A percentile compares a stretch with the other conserved stretches of the same genome.
Conservation (phyloP, 64 coral and sea anemone species). For the Astreopora myriophthalma region DNA sequence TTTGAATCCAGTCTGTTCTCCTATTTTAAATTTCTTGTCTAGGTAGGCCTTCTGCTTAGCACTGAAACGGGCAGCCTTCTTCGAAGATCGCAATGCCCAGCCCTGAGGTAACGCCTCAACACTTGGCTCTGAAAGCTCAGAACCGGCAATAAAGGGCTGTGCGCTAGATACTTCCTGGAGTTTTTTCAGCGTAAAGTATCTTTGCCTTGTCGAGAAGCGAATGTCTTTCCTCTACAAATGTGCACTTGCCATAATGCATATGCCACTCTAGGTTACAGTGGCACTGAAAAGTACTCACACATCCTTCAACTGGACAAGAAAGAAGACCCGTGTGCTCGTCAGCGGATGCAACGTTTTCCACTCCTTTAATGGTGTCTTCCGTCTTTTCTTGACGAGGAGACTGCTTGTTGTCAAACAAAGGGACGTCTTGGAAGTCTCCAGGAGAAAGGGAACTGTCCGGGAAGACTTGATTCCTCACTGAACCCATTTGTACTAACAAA, state of each 20-base stretch:
- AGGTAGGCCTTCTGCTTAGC: slow-evolving; percentile 61
- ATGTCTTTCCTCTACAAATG: slow-evolving; percentile 37
- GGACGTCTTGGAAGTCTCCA: slow-evolving; percentile 18
- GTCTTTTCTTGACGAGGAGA: background rate
- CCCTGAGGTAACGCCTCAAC: background rate
- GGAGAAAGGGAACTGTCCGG: background rate
- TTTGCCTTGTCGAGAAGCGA: slow-evolving; percentile 55
- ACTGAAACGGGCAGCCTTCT: slow-evolving; percentile 57
- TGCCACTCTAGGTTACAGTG: slow-evolving; percentile 51
- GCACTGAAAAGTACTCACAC: slow-evolving; percentile 43
- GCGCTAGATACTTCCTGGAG: slow-evolving; percentile 29
- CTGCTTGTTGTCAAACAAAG: background rate
- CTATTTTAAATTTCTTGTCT: slow-evolving; percentile 74
- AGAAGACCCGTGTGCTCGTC: slow-evolving; percentile 29
- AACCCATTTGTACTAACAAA: slow-evolving; percentile 14
- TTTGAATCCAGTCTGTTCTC: slow-evolving; percentile 65
- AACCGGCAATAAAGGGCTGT: slow-evolving; percentile 25
- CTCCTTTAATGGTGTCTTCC: background rate
- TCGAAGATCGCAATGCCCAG: slow-evolving; percentile 40
- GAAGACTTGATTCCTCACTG: background rate
- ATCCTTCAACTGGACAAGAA: slow-evolving; percentile 62
- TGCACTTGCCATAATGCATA: slow-evolving; percentile 64
- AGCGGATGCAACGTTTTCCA: background rate
- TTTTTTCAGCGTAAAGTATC: slow-evolving; percentile 35
- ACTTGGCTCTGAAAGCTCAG: background rate